Evolutionary conservation across 2,888 invertebrate genomes (phyloP), one percentile per base, ranked within the genome.

Genomic region (Tethea ocularis): DNA sequence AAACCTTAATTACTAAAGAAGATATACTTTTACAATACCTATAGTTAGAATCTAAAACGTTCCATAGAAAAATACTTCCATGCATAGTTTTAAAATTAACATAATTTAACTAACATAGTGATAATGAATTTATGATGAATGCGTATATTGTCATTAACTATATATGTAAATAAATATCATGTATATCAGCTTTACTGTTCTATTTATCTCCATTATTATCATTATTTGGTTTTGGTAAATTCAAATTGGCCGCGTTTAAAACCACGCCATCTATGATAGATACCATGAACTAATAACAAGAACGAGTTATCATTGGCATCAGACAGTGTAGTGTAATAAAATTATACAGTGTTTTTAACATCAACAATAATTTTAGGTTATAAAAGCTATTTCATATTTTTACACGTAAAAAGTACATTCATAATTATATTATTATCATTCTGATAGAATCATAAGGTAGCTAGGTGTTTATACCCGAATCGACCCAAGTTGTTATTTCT

Each of bases 141-240:
- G 68, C 62, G 68, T 80, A 77, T 83, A 79, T 78, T 80, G 74
- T 72, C 77, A 81, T 76, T 75, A n/a, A n/a, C n/a, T n/a, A 77
- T 77, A 84, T 88, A 73, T 77, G 77, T 78, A 87, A 86, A 90
- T 89, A 89, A 88, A 89, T 77, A 79, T 80, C 77, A 82, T 81
- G 82, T 87, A 84, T 86, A 88, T 83, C 86, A 82, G 85, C 84
- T 75, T 72, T 62, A 71, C 74, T 80, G 74, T 78, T 80, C 84
- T 61, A 77, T 78, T 82, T 33, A 68, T 20, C 38, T 57, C 36
- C 51, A 8, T 13, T 33, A 2, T 0, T 6, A 23, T 17, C 33
- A 52, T 17, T n/a, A n/a, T n/a, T n/a, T n/a, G n/a, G n/a, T n/a
- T n/a, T 11, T 59, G 60, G 24, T 59, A 77, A n/a, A 52, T 56